Conservation (phyloP, 2,113 vertebrate species). For the Brachionichthys hirsutus region DNA sequence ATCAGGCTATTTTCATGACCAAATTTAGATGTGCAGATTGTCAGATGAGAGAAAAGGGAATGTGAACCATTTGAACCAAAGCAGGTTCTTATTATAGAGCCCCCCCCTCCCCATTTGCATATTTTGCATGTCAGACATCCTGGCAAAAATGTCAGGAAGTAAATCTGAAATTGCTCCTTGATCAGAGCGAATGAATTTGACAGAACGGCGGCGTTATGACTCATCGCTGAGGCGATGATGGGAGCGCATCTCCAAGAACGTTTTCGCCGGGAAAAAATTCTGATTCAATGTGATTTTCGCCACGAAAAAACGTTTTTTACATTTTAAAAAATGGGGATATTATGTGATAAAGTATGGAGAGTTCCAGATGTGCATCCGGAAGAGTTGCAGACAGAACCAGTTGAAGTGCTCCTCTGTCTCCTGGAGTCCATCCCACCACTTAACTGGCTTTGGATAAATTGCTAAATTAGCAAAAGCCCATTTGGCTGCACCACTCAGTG, state of each 20-base stretch:
- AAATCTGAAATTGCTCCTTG: constrained; percentile 67
- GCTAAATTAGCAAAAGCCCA: constrained; percentile 46
- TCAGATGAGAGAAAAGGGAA: constrained; percentile 43
- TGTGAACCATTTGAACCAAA: constrained; percentile 56
- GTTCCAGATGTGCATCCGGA: not conserved
- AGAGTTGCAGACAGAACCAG: constrained; percentile 1
- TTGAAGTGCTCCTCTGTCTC: constrained; percentile 11
- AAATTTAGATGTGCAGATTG: constrained; percentile 56
- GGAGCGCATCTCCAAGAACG: constrained; percentile 1
- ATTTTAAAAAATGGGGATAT: not conserved
- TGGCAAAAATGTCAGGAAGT: constrained; percentile 67
- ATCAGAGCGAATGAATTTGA: constrained; percentile 63
- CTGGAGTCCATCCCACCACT: constrained; percentile 25
- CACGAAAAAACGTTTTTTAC: constrained; percentile 3
- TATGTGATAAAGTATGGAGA: not conserved
- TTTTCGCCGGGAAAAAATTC: not conserved
- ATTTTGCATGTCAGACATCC: constrained; percentile 60
- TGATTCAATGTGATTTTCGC: constrained; percentile 11
- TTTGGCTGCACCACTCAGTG: constrained; percentile 25
- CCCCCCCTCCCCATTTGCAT: constrained; percentile 71
- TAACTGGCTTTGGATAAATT: constrained; percentile 37
- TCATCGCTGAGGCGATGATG: constrained; percentile 46
- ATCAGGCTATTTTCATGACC: constrained; percentile 60
- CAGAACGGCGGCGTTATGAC: constrained; percentile 53
- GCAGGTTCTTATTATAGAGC: constrained; percentile 66